These are phyloP conservation scores for Brachymystax lenok DNA, from an alignment of 2,797 vertebrate genomes.

Conservation along the genomic window DNA sequence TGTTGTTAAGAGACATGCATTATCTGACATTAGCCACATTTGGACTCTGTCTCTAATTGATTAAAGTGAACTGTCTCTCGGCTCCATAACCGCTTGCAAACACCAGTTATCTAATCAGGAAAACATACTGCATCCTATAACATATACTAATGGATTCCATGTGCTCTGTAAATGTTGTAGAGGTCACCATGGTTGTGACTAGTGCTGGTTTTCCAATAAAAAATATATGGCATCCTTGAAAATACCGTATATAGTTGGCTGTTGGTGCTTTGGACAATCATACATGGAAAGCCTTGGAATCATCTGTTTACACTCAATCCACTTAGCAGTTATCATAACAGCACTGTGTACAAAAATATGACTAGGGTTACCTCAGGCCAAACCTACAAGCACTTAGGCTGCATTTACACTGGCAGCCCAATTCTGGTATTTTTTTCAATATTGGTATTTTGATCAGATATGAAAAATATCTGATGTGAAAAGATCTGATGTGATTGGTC, in stretches of 20 bases:
- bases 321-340: neutral
- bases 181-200: neutral
- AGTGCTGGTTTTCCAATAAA: neutral
- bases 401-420: too few species aligned
- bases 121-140: neutral
- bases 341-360: neutral
- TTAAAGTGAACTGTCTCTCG: neutral
- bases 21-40: neutral
- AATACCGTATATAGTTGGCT: neutral
- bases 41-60: neutral
- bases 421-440: neutral
- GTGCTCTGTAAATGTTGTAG: neutral
- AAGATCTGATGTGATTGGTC: too few species aligned
- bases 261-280: neutral
- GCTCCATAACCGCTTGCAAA: neutral
- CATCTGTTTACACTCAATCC: neutral
- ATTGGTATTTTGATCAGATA: too few species aligned
- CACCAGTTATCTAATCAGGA: neutral
- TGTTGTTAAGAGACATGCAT: slow-evolving; percentile 14
- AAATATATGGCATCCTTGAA: neutral
- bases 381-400: neutral
- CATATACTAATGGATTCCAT: neutral
- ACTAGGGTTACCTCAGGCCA: neutral
- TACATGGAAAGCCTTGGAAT: neutral
- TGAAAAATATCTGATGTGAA: too few species aligned